Conservation (phyloP, 2,797 vertebrate genomes). For the Tolypeutes matacus region DNA sequence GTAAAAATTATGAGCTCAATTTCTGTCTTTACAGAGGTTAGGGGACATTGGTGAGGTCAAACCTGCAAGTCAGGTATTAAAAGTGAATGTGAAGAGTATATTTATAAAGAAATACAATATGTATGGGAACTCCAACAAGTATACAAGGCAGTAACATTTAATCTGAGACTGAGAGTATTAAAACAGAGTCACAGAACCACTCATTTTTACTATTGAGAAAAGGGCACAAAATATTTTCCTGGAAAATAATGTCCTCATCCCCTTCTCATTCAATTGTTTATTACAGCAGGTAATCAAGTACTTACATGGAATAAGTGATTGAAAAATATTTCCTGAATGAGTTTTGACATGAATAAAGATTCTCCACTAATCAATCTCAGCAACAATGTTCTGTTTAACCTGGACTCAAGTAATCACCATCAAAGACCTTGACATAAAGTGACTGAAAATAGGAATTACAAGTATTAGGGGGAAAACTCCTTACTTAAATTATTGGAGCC, state of each 20-base stretch:
- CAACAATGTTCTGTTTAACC: neutral
- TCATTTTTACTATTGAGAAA: neutral
- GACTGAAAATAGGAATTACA: no score
- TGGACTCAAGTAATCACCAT: neutral
- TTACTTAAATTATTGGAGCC: no score
- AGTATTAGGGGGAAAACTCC: no score
- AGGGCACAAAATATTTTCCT: neutral
- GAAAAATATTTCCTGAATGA: neutral
- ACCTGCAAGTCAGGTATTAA: neutral
- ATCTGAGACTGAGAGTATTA: neutral
- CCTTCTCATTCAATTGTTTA: neutral
- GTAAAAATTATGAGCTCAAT: no score
- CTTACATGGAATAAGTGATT: rapidly evolving
- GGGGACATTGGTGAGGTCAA: neutral
- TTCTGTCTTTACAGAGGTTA: neutral
- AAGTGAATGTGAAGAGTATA: neutral
- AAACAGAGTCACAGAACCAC: neutral
- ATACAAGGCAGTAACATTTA: neutral
- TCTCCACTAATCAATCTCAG: neutral
- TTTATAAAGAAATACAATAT: neutral
- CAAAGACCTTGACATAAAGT: neutral
- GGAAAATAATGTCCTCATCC: neutral
- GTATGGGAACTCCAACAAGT: neutral
- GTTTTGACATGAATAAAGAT: neutral
- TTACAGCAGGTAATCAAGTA: neutral